These are phyloP conservation scores for Berghia stephanieae DNA, from an alignment of 1,140 invertebrate species.

Conservation along the genomic window DNA sequence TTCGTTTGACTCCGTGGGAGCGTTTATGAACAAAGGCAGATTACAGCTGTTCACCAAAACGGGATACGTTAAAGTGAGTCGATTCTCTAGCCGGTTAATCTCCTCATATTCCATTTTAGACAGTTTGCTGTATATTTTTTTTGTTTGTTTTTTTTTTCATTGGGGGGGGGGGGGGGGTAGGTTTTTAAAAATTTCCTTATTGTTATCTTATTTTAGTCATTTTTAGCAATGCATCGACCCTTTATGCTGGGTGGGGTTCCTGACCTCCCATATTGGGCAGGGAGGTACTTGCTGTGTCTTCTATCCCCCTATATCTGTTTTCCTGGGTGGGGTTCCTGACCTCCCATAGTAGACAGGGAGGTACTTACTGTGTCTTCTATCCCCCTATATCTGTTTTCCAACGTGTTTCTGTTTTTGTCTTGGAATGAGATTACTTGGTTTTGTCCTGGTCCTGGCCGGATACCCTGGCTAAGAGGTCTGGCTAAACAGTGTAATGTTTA, in stretches of 20 bases:
- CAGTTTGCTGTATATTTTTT: neutral
- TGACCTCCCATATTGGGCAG: too few relatives aligned
- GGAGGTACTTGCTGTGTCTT: too few relatives aligned
- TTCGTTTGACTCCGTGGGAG: too few relatives aligned
- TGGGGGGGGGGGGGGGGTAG: too few relatives aligned
- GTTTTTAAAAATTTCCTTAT: too few relatives aligned
- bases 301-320: neutral
- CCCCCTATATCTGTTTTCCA: neutral
- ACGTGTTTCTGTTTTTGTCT: neutral
- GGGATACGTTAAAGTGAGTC: slow-evolving; percentile 82
- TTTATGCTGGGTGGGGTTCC: neutral
- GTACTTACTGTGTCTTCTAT: too few relatives aligned
- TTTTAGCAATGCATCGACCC: neutral
- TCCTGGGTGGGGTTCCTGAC: neutral
- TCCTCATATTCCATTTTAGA: neutral
- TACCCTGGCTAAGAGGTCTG: neutral
- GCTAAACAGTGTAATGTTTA: too few relatives aligned
- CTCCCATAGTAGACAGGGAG: too few relatives aligned
- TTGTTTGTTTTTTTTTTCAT: neutral
- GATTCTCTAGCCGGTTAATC: neutral
- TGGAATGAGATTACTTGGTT: too few relatives aligned
- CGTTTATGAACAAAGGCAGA: too few relatives aligned
- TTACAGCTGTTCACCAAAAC: slow-evolving; percentile 87
- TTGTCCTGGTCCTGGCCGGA: too few relatives aligned
- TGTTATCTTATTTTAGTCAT: neutral